A percentile compares a stretch with the other conserved stretches of the same genome.
These are phyloP conservation scores for Daphoenositta chrysoptera DNA, from an alignment of 2,113 vertebrate genomes.

Conservation along the genomic window DNA sequence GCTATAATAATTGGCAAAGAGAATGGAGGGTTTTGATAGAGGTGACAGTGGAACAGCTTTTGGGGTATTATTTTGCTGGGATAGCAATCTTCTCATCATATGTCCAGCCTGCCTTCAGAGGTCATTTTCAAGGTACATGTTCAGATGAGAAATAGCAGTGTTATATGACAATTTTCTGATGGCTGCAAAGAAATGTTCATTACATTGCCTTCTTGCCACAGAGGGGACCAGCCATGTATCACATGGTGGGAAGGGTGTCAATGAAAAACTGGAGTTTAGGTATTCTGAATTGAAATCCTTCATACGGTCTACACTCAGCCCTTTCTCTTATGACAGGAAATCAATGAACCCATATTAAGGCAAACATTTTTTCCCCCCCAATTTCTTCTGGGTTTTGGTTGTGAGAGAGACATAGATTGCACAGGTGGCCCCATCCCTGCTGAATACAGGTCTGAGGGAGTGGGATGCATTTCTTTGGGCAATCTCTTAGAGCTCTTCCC, in stretches of 20 bases:
- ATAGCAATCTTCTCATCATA: constrained; percentile 27
- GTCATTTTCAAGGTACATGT: not conserved
- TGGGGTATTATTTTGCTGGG: not conserved
- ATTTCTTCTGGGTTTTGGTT: not conserved
- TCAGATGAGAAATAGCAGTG: not conserved
- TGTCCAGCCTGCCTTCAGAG: constrained; percentile 13
- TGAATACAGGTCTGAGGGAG: not conserved
- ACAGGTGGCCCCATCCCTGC: not conserved
- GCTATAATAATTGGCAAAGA: constrained; percentile 8
- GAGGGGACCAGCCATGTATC: not conserved
- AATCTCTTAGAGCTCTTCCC: not conserved
- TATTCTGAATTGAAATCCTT: not conserved
- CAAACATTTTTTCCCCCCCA: fast-evolving
- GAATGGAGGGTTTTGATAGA: not conserved
- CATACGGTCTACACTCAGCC: not conserved
- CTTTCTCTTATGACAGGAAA: not conserved
- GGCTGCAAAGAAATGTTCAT: constrained; percentile 6
- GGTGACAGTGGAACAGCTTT: not conserved
- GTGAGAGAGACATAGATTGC: not conserved
- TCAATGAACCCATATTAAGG: not conserved
- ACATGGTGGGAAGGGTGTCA: not conserved
- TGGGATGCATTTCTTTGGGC: not conserved
- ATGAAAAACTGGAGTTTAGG: not conserved
- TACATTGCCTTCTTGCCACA: not conserved
- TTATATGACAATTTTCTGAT: not conserved